Evolutionary conservation across 2,113 vertebrate species (phyloP).

Genomic region (Zosterops borbonicus): DNA sequence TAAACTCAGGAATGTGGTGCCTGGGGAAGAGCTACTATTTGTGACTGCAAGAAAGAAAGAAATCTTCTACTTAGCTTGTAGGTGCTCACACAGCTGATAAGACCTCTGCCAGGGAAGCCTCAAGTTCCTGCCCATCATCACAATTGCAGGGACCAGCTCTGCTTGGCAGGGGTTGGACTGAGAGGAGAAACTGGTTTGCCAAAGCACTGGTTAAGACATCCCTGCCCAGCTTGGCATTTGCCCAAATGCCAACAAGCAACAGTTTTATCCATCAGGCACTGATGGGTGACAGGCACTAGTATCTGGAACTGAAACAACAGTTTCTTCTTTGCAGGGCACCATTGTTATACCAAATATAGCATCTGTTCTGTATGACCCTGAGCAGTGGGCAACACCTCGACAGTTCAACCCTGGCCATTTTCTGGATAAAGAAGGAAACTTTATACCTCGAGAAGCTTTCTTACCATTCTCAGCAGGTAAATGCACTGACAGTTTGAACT

Average conservation of each 20-base stretch:
- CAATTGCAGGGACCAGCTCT: neutral
- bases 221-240: neutral
- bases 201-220: neutral
- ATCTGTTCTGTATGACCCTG: slow-evolving; percentile 61
- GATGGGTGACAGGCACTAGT: neutral
- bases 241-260: neutral
- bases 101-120: neutral
- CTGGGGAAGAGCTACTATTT: neutral
- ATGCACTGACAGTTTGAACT: neutral
- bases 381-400: slow-evolving; percentile 63
- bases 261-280: neutral
- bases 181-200: neutral
- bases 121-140: neutral
- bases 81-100: neutral
- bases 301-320: neutral
- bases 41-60: neutral
- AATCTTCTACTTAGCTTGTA: neutral
- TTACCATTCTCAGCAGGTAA: slow-evolving; percentile 72
- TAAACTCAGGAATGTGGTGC: neutral
- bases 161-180: neutral
- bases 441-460: slow-evolving; percentile 63
- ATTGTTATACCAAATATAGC: slow-evolving; percentile 58
- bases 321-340: slow-evolving; percentile 53
- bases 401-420: slow-evolving; percentile 69
- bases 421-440: slow-evolving; percentile 69